Conservation (phyloP, 2,113 vertebrate species). For the Silurus glanis region DNA sequence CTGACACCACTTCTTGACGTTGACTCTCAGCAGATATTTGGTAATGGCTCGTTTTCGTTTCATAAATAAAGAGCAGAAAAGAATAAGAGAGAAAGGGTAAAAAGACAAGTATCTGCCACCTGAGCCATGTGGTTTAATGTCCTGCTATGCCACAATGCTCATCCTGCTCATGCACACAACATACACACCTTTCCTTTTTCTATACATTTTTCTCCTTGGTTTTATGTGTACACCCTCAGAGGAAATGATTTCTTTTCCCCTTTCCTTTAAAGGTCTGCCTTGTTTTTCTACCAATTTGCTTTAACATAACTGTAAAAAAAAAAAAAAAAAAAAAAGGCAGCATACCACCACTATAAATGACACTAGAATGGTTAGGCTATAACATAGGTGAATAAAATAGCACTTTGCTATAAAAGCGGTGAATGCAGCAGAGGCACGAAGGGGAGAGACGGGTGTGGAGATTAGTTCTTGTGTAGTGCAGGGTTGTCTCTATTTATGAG, state of each 20-base stretch:
- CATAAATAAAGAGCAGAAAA: slow-evolving; percentile 73
- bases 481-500: slow-evolving; percentile 70
- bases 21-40: slow-evolving; percentile 88
- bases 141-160: slow-evolving; percentile 22
- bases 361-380: slow-evolving; percentile 9
- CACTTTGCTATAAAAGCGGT: slow-evolving; percentile 45
- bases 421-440: slow-evolving; percentile 32
- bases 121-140: not conserved
- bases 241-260: slow-evolving; percentile 20
- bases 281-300: slow-evolving; percentile 18
- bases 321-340: not conserved
- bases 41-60: slow-evolving; percentile 89
- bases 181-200: slow-evolving; percentile 55
- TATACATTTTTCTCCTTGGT: slow-evolving; percentile 15
- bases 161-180: slow-evolving; percentile 53
- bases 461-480: slow-evolving; percentile 51
- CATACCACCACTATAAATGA: not conserved
- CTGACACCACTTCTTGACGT: slow-evolving; percentile 88
- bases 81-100: slow-evolving; percentile 54
- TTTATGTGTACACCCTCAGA: not conserved
- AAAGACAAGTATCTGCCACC: slow-evolving; percentile 24
- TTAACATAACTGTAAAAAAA: slow-evolving; percentile 3
- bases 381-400: slow-evolving; percentile 33
- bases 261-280: not conserved
- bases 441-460: slow-evolving; percentile 47